Conservation (phyloP, 2,797 vertebrate species). For the Chromobotia macracanthus region DNA sequence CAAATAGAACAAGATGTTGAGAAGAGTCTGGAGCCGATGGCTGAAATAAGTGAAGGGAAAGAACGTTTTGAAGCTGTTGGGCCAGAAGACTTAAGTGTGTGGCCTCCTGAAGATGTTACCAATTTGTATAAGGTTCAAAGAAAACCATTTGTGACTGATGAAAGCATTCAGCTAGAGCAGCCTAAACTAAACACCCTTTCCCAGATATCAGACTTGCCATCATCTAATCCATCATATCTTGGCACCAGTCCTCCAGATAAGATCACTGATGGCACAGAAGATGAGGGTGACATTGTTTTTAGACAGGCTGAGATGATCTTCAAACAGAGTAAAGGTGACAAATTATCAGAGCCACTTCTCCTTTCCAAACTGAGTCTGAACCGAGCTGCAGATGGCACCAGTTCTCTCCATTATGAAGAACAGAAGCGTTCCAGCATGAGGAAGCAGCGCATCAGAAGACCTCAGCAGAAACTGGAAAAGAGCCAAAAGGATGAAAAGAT, state of each 20-base stretch:
- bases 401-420: slow-evolving; percentile 69
- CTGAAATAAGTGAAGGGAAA: not conserved
- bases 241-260: not conserved
- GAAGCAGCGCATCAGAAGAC: not conserved
- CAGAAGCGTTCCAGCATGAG: slow-evolving; percentile 39
- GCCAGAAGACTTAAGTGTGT: not conserved
- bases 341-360: slow-evolving; percentile 38
- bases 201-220: not conserved
- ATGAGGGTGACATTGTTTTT: not conserved
- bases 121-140: not conserved
- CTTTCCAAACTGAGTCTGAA: slow-evolving; percentile 64
- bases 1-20: not conserved
- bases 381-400: slow-evolving; percentile 59
- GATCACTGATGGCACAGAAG: not conserved
- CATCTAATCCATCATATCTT: not conserved
- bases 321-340: not conserved
- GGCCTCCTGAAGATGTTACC: not conserved
- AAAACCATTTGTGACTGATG: not conserved
- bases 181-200: not conserved
- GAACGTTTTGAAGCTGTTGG: no score
- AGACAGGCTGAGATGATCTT: not conserved
- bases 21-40: not conserved
- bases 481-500: not conserved
- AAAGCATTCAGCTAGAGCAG: not conserved
- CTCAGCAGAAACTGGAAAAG: not conserved